Percentiles rank a stretch among this genome's conserved stretches.
phyloP scores from a whole-genome alignment of 1,140 invertebrate species.

The Meteorus sp. region DNA sequence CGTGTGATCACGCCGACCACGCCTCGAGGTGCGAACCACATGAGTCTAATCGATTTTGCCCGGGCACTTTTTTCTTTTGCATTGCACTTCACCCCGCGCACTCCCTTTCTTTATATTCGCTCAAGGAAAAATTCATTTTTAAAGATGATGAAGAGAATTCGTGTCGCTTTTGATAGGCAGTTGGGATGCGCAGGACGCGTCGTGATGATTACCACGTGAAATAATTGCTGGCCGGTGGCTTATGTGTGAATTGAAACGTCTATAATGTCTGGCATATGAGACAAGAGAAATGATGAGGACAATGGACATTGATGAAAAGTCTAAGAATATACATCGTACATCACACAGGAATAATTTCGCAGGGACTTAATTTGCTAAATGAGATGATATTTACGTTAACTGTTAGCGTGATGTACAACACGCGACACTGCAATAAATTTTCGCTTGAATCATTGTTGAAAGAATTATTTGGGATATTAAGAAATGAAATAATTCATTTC shows the following conservation, averaged over 20 bases:
- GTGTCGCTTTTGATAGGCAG: conserved; percentile 13
- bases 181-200: conserved; percentile 39
- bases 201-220: conserved; percentile 23
- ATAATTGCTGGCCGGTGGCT: conserved; percentile 1
- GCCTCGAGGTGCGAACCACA: conserved; percentile 26
- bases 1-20: conserved; percentile 25
- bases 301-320: too few species aligned
- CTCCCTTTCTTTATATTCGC: background rate
- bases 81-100: background rate
- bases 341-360: too few species aligned
- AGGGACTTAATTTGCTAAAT: too few species aligned
- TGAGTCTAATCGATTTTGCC: conserved; percentile 26
- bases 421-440: too few species aligned
- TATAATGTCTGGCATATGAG: too few species aligned
- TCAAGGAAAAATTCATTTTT: conserved; percentile 21
- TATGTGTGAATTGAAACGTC: conserved; percentile 9
- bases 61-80: conserved; percentile 6
- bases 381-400: too few species aligned
- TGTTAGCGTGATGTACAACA: too few species aligned
- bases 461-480: too few species aligned
- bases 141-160: conserved; percentile 25
- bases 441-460: too few species aligned
- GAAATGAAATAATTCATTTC: too few species aligned
- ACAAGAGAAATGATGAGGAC: too few species aligned
- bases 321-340: too few species aligned